phyloP scores from a whole-genome alignment of 1,140 invertebrate species.

The Habropoda laboriosa region DNA sequence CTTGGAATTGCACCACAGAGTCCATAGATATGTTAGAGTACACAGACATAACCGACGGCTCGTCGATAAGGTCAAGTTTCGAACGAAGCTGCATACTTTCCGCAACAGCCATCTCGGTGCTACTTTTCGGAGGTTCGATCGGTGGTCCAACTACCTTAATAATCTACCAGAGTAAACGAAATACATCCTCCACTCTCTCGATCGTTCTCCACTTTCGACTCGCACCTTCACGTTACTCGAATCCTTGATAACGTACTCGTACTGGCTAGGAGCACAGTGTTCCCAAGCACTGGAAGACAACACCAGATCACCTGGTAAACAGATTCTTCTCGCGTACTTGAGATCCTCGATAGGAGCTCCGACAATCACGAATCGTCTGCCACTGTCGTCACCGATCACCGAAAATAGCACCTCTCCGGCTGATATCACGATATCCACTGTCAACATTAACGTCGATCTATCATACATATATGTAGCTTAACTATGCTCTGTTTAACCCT shows the following conservation, averaged over 20 bases:
- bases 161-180: slow-evolving; percentile 50
- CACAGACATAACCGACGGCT: not conserved
- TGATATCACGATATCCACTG: slow-evolving; percentile 68
- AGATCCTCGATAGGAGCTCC: slow-evolving; percentile 66
- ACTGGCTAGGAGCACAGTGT: slow-evolving; percentile 51
- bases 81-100: too few species aligned
- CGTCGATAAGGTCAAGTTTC: accelerated
- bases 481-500: too few species aligned
- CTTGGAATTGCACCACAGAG: not conserved
- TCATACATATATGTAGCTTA: too few species aligned
- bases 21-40: not conserved
- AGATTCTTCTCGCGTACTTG: slow-evolving; percentile 47
- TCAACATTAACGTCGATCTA: not conserved
- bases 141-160: slow-evolving; percentile 5
- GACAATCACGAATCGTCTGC: slow-evolving; percentile 60
- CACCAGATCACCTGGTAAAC: slow-evolving; percentile 59
- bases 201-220: not conserved
- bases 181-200: not conserved
- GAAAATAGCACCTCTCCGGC: slow-evolving; percentile 68
- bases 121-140: not conserved
- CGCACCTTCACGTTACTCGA: slow-evolving; percentile 60
- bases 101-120: too few species aligned
- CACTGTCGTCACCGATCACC: slow-evolving; percentile 63
- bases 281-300: slow-evolving; percentile 61
- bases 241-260: slow-evolving; percentile 63